Evolutionary conservation across 2,797 vertebrate genomes (phyloP).

Genomic region (Spondyliosoma cantharus): DNA sequence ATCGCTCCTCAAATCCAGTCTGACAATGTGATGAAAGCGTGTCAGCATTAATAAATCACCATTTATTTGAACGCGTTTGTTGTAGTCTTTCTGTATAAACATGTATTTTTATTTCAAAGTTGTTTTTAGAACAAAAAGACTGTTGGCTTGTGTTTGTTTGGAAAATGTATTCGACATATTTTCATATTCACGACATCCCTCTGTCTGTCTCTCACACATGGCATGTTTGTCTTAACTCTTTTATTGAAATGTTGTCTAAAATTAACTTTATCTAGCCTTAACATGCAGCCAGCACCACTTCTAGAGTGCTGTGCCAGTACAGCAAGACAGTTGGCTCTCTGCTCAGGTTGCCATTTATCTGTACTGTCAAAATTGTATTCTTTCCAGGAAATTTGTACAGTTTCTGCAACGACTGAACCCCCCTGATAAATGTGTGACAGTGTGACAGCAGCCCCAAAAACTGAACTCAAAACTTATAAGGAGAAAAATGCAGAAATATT

Average conservation of each 20-base stretch:
- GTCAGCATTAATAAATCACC: neutral
- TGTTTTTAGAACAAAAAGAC: neutral
- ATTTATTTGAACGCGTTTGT: neutral
- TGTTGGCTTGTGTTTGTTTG: neutral
- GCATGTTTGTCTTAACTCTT: neutral
- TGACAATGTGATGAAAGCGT: neutral
- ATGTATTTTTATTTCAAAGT: neutral
- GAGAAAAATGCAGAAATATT: slow-evolving; percentile 1
- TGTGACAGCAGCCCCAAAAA: neutral
- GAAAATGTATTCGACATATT: neutral
- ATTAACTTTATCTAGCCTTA: slow-evolving; percentile 6
- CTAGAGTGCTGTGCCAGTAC: neutral
- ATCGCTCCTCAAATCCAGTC: neutral
- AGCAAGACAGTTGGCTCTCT: slow-evolving; percentile 1
- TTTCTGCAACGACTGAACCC: slow-evolving; percentile 3
- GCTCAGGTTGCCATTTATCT: slow-evolving; percentile 32
- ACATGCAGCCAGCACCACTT: neutral
- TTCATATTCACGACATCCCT: neutral
- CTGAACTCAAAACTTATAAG: neutral
- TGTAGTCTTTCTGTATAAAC: no score
- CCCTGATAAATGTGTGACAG: slow-evolving; percentile 11
- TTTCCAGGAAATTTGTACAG: slow-evolving; percentile 9
- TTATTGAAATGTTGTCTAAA: neutral
- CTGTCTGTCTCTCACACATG: neutral
- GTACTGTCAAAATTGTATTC: slow-evolving; percentile 1